Evolutionary conservation across 2,113 vertebrate genomes (phyloP), one percentile per base, ranked within the genome.

Genomic region (Rhea pennata): DNA sequence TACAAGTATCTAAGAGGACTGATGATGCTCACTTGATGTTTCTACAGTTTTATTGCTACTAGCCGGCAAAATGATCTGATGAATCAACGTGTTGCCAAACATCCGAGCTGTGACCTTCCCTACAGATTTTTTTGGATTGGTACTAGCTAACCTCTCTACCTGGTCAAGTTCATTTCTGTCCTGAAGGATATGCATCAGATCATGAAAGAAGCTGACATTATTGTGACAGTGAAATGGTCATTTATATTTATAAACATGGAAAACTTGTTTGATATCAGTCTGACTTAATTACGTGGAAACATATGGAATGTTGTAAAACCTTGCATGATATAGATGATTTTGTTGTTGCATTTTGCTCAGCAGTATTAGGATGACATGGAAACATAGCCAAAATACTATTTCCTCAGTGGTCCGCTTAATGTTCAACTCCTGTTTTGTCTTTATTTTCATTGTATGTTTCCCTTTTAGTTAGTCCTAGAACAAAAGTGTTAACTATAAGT

Each of bases 11-110:
- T 19, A 19, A 54, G 78, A 78, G 17, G 42, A 8, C 76, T 84
- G 19, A 12, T 67, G 31, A 8, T 62, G 20, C 4, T 46, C 10
- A 58, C 22, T 40, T 31, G 31, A 33, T 19, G 6, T 70, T 40
- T 56, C n/a, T 58, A 12, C 27, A 76, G 17, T 7, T 42, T 53
- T 0, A 0, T 8, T 20, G 39, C 13, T 50, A 2, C 24, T 15
- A 56, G n/a, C 50, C 83, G 56, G 6, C 4, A 66, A 74, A 74
- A 44, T 20, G 9, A 54, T 56, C 11, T 17, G 21, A 9, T 82
- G 26, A 74, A 86, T 53, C 39, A 24, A 5, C 16, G 13, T 58
- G 48, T 22, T 8, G 14, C 9, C 53, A 48, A 44, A 65, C 5
- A 69, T 1, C 4, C 10, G 19, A 54, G 54, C 13, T 4, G 27